These are phyloP conservation scores for Ciconia nigra DNA, from an alignment of 2,797 vertebrate genomes.

Conservation along the genomic window DNA sequence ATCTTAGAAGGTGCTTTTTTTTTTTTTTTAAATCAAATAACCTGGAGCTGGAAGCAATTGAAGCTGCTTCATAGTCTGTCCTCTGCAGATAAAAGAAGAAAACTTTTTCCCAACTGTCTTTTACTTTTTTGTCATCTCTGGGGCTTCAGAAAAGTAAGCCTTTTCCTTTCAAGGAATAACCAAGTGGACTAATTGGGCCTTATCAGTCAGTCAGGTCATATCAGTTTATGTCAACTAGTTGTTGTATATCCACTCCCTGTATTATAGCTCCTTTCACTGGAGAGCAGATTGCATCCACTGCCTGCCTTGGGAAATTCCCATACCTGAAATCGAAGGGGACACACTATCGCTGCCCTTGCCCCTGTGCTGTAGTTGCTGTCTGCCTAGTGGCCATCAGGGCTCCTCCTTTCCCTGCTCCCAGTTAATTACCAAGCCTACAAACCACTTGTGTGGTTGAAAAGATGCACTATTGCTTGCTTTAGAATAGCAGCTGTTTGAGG, in stretches of 20 bases:
- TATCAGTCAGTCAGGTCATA: background rate
- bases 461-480: background rate
- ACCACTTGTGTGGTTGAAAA: background rate
- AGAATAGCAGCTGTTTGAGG: background rate
- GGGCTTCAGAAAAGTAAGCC: background rate
- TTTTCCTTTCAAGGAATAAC: background rate
- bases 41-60: background rate
- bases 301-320: background rate
- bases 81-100: background rate
- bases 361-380: background rate
- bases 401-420: background rate
- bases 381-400: background rate
- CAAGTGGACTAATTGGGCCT: background rate
- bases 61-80: background rate
- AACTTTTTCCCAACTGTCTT: background rate
- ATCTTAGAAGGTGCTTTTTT: background rate
- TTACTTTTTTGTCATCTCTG: background rate
- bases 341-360: background rate
- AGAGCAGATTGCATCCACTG: background rate
- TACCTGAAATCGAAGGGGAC: background rate
- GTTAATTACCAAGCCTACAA: background rate
- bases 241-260: background rate
- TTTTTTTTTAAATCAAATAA: background rate
- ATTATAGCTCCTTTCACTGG: background rate
- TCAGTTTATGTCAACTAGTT: background rate